Evolutionary conservation across 2,888 invertebrate genomes (phyloP), one percentile per base, ranked within the genome.

Genomic region (Acrobasis suavella): DNA sequence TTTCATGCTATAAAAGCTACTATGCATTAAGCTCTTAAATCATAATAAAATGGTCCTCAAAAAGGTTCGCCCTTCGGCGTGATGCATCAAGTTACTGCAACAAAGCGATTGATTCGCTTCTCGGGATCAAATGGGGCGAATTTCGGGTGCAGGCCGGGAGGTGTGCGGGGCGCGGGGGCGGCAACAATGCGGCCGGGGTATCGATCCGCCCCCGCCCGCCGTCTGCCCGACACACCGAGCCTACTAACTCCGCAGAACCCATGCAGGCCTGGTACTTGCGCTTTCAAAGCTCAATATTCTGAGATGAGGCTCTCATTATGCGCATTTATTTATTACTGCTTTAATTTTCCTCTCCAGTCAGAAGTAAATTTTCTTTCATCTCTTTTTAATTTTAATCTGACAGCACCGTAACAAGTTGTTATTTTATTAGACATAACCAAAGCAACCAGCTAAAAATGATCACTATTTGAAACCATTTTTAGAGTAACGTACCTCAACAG

Each of bases 161-260:
- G 80, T 76, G 78, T 78, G 77, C 72, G 82, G 72, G 70, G 72
- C 63, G 66, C 69, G 78, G 77, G 74, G 76, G 82, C 80, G 87
- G 86, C 81, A 91, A 91, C 91, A 91, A 91, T 91, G 91, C 91
- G 91, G 87, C 89, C 89, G 78, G 81, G 80, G 79, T 90, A 91
- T 91, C 89, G 90, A 91, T 91, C 90, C 85, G 80, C 85, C 84
- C 83, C 77, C 82, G 74, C 75, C 73, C 74, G 76, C 76, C 82
- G 86, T 86, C 89, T 85, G 80, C 83, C 75, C 79, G 77, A 80
- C 85, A 83, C 84, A 81, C 78, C 78, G 84, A 83, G 87, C 83
- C 83, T 82, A 85, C 83, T 67, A 72, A 76, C 80, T 83, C 81
- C 81, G 75, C 77, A 72, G 71, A 70, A 73, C 77, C 81, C 82